Evolutionary conservation across 2,888 invertebrate genomes (phyloP), one percentile per base, ranked within the genome.

Genomic region (Blomia tropicalis): DNA sequence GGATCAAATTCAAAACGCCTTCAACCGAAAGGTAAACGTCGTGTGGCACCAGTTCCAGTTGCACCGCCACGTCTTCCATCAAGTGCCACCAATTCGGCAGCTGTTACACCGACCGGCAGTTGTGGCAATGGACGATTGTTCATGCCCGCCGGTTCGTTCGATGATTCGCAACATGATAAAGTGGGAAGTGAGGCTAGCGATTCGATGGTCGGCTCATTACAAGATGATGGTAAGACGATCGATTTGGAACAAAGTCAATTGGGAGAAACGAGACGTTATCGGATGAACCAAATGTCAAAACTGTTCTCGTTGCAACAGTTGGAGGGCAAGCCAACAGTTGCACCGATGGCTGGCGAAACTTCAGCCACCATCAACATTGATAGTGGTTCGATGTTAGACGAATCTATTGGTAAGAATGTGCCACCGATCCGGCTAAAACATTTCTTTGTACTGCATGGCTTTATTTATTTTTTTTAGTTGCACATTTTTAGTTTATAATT

Each of bases 31-130:
- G 17, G 17, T 17, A 36, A 36, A 36, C 36, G 36, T 17, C 36
- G 36, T 7, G 80, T 83, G 66, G 80, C 80, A n/a, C 82, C 82
- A 19, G 84, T 89, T 70, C 85, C 88, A 1, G 88, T 88, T 30
- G 85, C 88, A 68, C 87, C 87, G 60, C 88, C 89, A 0, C 78
- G 86, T 66, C 85, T 87, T 61, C 83, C 84, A 4, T 81, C 83
- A 62, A 77, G 85, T 62, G 68, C 68, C 60, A 67, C 66, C 68
- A 82, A 81, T 53, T 68, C 69, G 23, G 68, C 69, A 60, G 68
- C 69, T 58, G 58, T 58, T 30, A 43, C 43, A 44, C 54, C 61
- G 7, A 60, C 30, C 51, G 32, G 54, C 23, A 36, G 27, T 53
- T 32, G 44, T n/a, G n/a, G n/a, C 22, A 19, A 19, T 11, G n/a